These are phyloP conservation scores for Asarcornis scutulata DNA, from an alignment of 2,113 vertebrate genomes.

Conservation along the genomic window DNA sequence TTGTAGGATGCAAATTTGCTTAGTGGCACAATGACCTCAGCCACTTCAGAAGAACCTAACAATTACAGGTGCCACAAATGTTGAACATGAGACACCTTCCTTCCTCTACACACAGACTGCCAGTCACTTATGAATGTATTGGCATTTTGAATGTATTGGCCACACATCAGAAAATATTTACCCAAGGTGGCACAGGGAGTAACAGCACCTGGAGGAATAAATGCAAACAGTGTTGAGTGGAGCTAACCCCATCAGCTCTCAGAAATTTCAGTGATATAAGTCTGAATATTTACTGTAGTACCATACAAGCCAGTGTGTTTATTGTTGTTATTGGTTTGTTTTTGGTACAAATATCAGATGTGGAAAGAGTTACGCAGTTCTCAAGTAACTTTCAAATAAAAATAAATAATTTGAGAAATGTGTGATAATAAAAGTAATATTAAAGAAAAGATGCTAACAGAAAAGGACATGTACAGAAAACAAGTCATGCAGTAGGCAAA, in stretches of 20 bases:
- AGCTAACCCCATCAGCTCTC: background rate
- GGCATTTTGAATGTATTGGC: background rate
- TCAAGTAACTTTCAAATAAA: background rate
- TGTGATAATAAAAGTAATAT: background rate
- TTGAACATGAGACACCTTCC: background rate
- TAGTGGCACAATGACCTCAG: background rate
- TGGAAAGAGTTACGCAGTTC: background rate
- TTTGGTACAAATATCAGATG: background rate
- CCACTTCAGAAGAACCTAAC: background rate
- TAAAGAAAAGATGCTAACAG: background rate
- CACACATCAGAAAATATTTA: background rate
- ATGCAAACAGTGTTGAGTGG: background rate
- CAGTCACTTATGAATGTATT: background rate
- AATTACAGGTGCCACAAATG: background rate
- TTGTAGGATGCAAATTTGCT: background rate
- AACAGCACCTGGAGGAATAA: background rate
- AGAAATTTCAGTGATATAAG: background rate
- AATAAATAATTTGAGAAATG: background rate
- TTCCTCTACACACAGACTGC: background rate
- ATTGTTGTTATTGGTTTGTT: background rate
- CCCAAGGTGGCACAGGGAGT: background rate
- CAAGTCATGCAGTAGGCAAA: background rate
- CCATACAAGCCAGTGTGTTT: rapidly evolving
- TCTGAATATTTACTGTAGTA: background rate
- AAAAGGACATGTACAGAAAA: background rate